A percentile compares a stretch with the other conserved stretches of the same genome.
Conservation (phyloP, 2,888 invertebrate genomes). For the Minunthozetes semirufus region DNA sequence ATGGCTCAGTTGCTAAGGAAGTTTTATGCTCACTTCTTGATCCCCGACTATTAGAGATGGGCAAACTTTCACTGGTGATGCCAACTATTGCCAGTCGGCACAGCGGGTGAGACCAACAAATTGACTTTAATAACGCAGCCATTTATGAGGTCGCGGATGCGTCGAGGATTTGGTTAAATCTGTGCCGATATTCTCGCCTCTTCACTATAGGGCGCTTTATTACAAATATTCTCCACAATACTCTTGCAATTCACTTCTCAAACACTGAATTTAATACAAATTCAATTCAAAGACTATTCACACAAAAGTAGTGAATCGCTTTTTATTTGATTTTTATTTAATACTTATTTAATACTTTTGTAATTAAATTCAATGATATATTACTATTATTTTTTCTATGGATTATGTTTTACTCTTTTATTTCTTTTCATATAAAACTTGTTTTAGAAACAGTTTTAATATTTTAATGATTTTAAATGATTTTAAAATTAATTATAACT, state of each 20-base stretch:
- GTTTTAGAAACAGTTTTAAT: not conserved
- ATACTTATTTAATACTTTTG: no score
- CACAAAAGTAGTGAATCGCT: not conserved
- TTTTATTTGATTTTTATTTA: constrained; percentile 31
- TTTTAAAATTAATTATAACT: no score
- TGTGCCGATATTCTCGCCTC: constrained; percentile 20
- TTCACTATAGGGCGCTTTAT: constrained; percentile 31
- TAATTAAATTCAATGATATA: constrained; percentile 31
- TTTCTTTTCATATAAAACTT: not conserved
- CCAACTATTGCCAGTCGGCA: constrained; percentile 15
- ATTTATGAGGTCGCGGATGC: constrained; percentile 33
- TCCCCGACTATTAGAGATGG: constrained; percentile 27
- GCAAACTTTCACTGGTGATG: constrained; percentile 3
- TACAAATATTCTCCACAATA: constrained; percentile 20
- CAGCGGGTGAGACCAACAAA: constrained; percentile 29
- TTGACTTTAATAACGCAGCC: constrained; percentile 33
- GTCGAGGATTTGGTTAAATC: constrained; percentile 13
- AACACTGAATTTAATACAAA: not conserved
- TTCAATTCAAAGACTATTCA: constrained; percentile 18
- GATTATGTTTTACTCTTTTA: not conserved
- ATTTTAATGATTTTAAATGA: no score
- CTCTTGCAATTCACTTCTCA: not conserved
- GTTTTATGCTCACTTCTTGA: constrained; percentile 25
- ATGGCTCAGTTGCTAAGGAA: constrained; percentile 24
- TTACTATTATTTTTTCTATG: constrained; percentile 14